These are phyloP conservation scores for Lagopus leucura DNA, from an alignment of 2,113 vertebrate genomes.

Conservation along the genomic window DNA sequence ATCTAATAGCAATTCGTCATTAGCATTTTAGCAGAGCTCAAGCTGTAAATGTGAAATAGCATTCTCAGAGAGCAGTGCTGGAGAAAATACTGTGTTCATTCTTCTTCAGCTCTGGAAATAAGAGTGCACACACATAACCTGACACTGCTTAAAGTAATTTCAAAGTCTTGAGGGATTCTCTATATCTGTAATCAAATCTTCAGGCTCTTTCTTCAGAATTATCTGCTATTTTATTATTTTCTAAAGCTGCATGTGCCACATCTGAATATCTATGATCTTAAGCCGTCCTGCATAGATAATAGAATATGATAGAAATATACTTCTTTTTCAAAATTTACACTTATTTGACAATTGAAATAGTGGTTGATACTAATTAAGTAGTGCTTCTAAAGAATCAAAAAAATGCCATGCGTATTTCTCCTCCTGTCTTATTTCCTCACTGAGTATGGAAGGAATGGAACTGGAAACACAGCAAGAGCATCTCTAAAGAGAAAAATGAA, in stretches of 20 bases:
- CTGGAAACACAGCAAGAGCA: not conserved
- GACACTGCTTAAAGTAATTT: not conserved
- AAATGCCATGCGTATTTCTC: not conserved
- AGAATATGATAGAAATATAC: not conserved
- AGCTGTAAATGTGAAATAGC: not conserved
- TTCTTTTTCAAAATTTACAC: not conserved
- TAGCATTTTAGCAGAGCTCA: not conserved
- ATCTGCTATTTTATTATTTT: constrained; percentile 10
- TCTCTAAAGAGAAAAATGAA: not conserved
- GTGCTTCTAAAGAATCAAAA: not conserved
- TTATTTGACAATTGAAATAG: not conserved
- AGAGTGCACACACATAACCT: not conserved
- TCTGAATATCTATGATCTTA: constrained; percentile 15
- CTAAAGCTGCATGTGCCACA: not conserved
- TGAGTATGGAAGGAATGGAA: not conserved
- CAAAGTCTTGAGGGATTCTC: not conserved
- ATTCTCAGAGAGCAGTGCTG: not conserved
- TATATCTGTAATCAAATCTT: constrained; percentile 37
- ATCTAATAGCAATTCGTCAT: not conserved
- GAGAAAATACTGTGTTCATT: not conserved
- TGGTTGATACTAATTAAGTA: not conserved
- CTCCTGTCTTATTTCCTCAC: fast-evolving
- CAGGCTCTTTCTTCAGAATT: constrained; percentile 24
- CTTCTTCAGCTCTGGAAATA: constrained; percentile 1
- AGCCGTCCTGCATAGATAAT: not conserved